Evolutionary conservation across 2,888 invertebrate genomes (phyloP).

Genomic region (Protophormia terraenovae): DNA sequence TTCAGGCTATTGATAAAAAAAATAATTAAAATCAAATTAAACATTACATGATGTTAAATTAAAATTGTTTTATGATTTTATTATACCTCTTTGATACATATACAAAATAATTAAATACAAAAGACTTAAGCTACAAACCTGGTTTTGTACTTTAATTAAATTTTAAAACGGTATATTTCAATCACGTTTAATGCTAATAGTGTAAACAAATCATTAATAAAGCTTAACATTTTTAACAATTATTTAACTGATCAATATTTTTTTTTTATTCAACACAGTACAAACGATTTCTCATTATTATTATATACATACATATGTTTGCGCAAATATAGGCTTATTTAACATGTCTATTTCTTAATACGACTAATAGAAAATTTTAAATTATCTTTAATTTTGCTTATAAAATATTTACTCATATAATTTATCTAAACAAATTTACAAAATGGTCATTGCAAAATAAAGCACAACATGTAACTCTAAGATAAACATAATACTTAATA

Average conservation of each 20-base stretch:
- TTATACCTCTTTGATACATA: background rate
- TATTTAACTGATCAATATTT: background rate
- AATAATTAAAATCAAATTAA: no score
- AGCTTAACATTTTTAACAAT: background rate
- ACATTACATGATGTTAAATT: background rate
- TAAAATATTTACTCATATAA: background rate
- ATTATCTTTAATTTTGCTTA: background rate
- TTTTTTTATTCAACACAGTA: no score
- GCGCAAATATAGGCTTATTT: background rate
- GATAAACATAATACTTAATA: background rate
- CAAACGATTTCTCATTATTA: no score
- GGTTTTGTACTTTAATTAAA: background rate
- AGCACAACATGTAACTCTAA: background rate
- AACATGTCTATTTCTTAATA: no score
- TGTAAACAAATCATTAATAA: background rate
- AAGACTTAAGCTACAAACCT: background rate
- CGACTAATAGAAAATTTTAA: no score
- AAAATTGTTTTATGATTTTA: background rate
- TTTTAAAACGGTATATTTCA: background rate
- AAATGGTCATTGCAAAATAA: slow-evolving; percentile 17
- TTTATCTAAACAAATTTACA: slow-evolving; percentile 10
- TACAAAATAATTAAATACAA: background rate
- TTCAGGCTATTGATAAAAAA: no score
- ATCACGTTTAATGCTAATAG: background rate
- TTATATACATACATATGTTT: no score